Evolutionary conservation across 2,797 vertebrate genomes (phyloP), one percentile per base, ranked within the genome.

Genomic region (Pelochelys cantorii): DNA sequence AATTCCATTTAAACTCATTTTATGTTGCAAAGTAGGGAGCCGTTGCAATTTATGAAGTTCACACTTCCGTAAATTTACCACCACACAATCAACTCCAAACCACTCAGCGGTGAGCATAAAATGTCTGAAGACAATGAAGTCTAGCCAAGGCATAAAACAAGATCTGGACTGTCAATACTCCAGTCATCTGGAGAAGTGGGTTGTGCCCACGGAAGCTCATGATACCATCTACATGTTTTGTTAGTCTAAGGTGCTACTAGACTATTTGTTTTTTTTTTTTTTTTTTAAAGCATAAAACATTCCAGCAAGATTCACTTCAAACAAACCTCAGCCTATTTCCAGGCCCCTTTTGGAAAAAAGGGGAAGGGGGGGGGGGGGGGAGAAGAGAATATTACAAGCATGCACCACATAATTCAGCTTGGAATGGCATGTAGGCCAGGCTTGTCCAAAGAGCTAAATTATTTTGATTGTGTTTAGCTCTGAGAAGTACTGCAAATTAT

Each of bases 371-470:
- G 42, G 42, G 42, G 42, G 5, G 7, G 42, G 7, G 5, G 42
- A 48, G 42, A 48, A 48, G 1, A 55, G 4, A 52, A 71, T 54
- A 27, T 48, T 17, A 25, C 74, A 77, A 42, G 25, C 22, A 77
- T 52, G 74, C 25, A 52, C 15, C 25, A 52, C 25, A 25, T 52
- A 42, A 77, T 52, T 14, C 7, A 56, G 78, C 85, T 56, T 79
- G 0, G 2, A 0, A 0, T 2, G 59, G 54, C 12, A 0, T 2
- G 12, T 0, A 15, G 74, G 14, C 83, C 29, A 7, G 0, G 1
- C 34, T 57, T 57, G 77, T 80, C 68, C 87, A 18, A 5, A 37
- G 34, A 37, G 15, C 29, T 71, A 86, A 87, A 78, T 10, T 22
- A 12, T 90, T 65, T 75, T 75, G 13, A 77, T 29, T 78, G 31